These are phyloP conservation scores for Drosophila kikkawai DNA, from an alignment of 1,140 invertebrate species.

Conservation along the genomic window DNA sequence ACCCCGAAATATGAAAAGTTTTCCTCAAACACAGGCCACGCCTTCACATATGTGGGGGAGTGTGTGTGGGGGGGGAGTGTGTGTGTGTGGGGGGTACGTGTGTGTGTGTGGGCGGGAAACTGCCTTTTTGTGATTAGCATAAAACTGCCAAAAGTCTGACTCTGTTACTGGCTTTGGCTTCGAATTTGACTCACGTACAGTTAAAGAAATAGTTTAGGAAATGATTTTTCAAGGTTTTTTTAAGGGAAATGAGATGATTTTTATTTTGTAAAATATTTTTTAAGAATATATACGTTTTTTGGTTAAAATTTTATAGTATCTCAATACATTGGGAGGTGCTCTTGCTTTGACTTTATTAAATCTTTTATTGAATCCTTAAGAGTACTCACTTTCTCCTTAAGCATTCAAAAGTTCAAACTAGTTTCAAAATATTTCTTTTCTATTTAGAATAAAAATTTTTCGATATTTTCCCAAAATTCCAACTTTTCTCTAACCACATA, in stretches of 20 bases:
- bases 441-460: neutral
- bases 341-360: neutral
- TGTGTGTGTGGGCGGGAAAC: constrained; percentile 18
- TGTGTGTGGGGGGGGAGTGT: neutral
- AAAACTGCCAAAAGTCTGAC: constrained; percentile 77
- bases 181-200: constrained; percentile 14
- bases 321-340: neutral
- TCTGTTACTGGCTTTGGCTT: constrained; percentile 21
- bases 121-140: constrained; percentile 80
- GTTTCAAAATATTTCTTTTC: neutral
- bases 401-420: neutral
- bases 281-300: neutral
- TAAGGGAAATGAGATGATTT: neutral
- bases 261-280: neutral
- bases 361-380: no score
- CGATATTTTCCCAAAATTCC: neutral
- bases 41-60: constrained; percentile 6
- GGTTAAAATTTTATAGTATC: neutral
- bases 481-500: constrained; percentile 35
- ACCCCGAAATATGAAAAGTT: constrained; percentile 73
- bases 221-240: neutral
- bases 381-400: no score
- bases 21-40: constrained; percentile 43
- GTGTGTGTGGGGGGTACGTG: neutral
- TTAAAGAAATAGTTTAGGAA: constrained; percentile 9